Percentiles rank a stretch among this genome's conserved stretches.
These are phyloP conservation scores for Promerops cafer DNA, from an alignment of 2,113 vertebrate species.

Conservation along the genomic window DNA sequence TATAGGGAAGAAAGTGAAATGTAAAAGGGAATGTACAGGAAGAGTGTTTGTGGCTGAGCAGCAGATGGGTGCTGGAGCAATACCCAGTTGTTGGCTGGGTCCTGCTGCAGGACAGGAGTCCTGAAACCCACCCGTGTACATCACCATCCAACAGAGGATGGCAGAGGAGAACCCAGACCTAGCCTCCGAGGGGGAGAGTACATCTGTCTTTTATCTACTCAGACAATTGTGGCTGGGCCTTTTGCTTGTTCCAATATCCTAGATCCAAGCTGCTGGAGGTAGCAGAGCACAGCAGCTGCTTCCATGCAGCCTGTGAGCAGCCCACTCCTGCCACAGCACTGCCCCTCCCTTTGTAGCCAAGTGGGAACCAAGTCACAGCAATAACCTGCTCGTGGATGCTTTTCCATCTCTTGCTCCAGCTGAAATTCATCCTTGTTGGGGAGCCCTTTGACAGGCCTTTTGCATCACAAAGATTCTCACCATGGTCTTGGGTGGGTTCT, in stretches of 20 bases:
- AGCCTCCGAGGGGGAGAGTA: fast-evolving
- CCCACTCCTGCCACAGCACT: fast-evolving
- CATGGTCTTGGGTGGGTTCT: background rate
- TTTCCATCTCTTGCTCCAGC: background rate
- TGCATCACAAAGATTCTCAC: background rate
- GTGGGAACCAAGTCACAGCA: background rate
- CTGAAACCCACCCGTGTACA: fast-evolving
- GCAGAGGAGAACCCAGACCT: fast-evolving
- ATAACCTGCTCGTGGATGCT: background rate
- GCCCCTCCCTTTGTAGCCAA: background rate
- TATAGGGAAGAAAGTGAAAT: fast-evolving
- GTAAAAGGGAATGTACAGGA: background rate
- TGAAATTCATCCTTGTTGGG: background rate
- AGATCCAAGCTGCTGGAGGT: background rate
- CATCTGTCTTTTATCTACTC: background rate
- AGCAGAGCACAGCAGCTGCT: background rate
- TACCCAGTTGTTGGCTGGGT: background rate
- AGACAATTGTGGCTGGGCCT: background rate
- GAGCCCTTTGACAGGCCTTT: background rate
- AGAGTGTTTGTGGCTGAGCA: background rate
- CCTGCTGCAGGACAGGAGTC: background rate
- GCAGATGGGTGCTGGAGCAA: background rate
- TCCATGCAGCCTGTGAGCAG: background rate
- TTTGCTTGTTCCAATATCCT: background rate
- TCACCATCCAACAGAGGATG: background rate